phyloP scores from a whole-genome alignment of 2,797 vertebrate genomes.

The Caiman crocodilus region DNA sequence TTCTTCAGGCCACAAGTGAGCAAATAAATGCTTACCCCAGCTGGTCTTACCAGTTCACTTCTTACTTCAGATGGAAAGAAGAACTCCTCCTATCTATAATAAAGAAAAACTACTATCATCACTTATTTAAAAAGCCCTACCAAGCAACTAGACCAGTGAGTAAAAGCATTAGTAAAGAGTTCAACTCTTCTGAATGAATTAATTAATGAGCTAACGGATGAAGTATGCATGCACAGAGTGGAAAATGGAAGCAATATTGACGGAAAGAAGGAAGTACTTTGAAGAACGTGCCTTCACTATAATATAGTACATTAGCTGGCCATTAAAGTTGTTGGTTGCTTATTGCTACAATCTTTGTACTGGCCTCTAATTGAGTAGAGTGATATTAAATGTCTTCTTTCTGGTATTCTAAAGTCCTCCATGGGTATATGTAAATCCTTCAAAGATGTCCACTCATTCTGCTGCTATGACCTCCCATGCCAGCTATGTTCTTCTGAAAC shows the following conservation, averaged over 20 bases:
- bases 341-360: background rate
- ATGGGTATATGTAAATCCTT: background rate
- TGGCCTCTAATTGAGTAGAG: fast-evolving
- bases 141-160: background rate
- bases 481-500: background rate
- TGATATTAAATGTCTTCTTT: fast-evolving
- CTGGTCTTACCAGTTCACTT: background rate
- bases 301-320: background rate
- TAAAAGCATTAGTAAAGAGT: background rate
- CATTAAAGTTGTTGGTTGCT: background rate
- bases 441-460: background rate
- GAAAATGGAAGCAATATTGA: background rate
- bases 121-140: background rate
- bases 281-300: background rate
- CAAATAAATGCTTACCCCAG: background rate
- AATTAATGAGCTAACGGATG: background rate
- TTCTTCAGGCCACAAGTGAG: background rate
- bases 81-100: background rate
- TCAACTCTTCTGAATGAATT: background rate
- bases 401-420: background rate
- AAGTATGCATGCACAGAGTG: too few relatives aligned
- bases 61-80: background rate
- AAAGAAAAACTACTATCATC: background rate
- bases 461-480: background rate
- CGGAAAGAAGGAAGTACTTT: background rate